These are phyloP conservation scores for Coenonympha arcania DNA, from an alignment of 2,888 invertebrate genomes.

Conservation along the genomic window DNA sequence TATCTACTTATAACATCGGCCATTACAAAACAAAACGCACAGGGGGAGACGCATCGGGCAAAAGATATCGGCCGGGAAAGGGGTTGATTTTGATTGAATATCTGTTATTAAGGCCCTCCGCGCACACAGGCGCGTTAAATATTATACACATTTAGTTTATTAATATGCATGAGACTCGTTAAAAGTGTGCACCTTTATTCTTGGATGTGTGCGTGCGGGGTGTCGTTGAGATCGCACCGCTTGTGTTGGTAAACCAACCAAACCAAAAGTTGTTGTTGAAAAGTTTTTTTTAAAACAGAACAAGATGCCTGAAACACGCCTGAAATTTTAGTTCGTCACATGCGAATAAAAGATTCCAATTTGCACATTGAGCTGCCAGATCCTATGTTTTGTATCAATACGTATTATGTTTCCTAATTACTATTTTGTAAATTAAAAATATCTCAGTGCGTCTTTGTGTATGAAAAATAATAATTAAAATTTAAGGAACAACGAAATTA, in stretches of 20 bases:
- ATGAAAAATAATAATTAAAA: not conserved
- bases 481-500: slow-evolving; percentile 9
- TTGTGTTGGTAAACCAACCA: too few relatives aligned
- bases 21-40: slow-evolving; percentile 49
- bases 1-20: slow-evolving; percentile 31
- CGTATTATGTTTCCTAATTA: too few relatives aligned
- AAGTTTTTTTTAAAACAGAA: slow-evolving; percentile 9
- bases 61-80: slow-evolving; percentile 70
- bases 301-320: too few relatives aligned
- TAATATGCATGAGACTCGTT: slow-evolving; percentile 71
- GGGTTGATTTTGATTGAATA: slow-evolving; percentile 75
- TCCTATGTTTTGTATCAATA: too few relatives aligned
- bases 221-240: slow-evolving; percentile 33
- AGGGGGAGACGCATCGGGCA: slow-evolving; percentile 62
- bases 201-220: slow-evolving; percentile 27
- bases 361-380: too few relatives aligned
- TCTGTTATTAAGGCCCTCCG: slow-evolving; percentile 71
- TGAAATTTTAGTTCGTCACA: too few relatives aligned
- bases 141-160: slow-evolving; percentile 68
- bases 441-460: not conserved
- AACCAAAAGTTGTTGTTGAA: slow-evolving; percentile 24
- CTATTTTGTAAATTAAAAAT: not conserved
- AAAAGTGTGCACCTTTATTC: slow-evolving; percentile 47
- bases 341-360: too few relatives aligned
- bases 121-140: slow-evolving; percentile 62